Base-by-base conservation (phyloP, 1,140 invertebrate species). In the Hyles vespertilio region DNA sequence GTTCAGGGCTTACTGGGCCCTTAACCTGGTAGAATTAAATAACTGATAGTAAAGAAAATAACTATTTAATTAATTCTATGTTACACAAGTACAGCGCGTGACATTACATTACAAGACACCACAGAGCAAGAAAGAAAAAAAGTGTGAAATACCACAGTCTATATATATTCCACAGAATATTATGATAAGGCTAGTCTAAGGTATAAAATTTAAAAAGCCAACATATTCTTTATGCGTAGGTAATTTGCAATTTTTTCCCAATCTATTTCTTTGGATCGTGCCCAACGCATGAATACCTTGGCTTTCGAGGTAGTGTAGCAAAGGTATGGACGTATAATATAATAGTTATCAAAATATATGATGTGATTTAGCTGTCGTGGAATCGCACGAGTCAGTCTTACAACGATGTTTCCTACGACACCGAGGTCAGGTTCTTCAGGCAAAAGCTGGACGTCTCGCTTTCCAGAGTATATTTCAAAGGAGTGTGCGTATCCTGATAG, bases 351-450 rank as follows among this genome's bases (percentile, higher is more conserved):
- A 33, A 67, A 67, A 58, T 68, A 73, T 33, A 81, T 51, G 63
- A 83, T 87, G 58, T 76, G 74, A 58, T 81, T 84, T 48, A 67
- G 34, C 59, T 63, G 51, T 52, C 59, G 58, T 51, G 76, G 74
- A 47, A 86, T 49, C 56, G 52, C 33, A 55, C 64, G 56, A 10
- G 47, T 60, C 54, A 72, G 64, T 49, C 63, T 40, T 2, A 74
- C 66, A 8, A 75, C 67, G 48, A 60, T 72, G 32, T 74, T 65
- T 5, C 52, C 51, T 55, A 67, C 57, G 33, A 53, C 62, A 10
- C 68, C 71, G 9, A 71, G 52, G 60, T 74, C 61, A 34, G 59
- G 57, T 66, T 73, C 67, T 48, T 55, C 50, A 58, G 11, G 1
- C 47, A 58, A 58, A 5, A 40, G 10, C 3, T 56, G 3, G 58